Conservation (phyloP, 2,888 invertebrate species). For the Tachystola acroxantha region DNA sequence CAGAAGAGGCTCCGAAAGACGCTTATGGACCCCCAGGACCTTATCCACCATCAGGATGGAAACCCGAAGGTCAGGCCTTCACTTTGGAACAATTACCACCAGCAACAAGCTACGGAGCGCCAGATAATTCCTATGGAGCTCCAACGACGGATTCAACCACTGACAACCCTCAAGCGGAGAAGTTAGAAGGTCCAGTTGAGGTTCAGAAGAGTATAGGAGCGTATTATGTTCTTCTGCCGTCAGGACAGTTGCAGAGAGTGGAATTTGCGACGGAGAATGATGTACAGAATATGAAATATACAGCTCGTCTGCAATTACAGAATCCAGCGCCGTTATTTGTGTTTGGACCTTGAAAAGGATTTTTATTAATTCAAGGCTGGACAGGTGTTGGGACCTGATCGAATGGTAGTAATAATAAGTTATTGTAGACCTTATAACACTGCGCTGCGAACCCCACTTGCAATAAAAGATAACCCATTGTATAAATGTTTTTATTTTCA, state of each 20-base stretch:
- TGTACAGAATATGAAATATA: conserved; percentile 78
- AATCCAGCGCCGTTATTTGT: conserved; percentile 52
- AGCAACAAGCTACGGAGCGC: conserved; percentile 46
- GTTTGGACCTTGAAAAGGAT: conserved; percentile 38
- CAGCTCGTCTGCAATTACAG: conserved; percentile 75
- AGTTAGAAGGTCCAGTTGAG: conserved; percentile 54
- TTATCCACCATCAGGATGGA: conserved; percentile 66
- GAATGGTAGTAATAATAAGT: neutral
- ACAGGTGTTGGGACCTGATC: neutral
- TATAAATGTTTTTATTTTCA: too few species aligned
- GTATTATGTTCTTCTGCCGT: conserved; percentile 81
- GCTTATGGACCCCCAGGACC: conserved; percentile 38
- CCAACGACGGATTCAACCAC: conserved; percentile 48
- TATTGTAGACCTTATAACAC: too few species aligned
- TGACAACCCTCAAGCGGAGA: conserved; percentile 55
- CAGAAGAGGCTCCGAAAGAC: conserved; percentile 31
- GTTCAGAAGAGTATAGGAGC: conserved; percentile 73
- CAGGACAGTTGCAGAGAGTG: conserved; percentile 80
- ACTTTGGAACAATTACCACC: conserved; percentile 42
- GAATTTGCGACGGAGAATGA: conserved; percentile 73
- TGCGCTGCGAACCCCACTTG: too few species aligned
- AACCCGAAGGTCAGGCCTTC: conserved; percentile 56
- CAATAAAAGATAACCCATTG: too few species aligned
- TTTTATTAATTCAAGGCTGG: conserved; percentile 6
- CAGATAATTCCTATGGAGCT: conserved; percentile 45